These are phyloP conservation scores for Homalodisca vitripennis DNA, from an alignment of 1,140 invertebrate genomes.

Conservation along the genomic window DNA sequence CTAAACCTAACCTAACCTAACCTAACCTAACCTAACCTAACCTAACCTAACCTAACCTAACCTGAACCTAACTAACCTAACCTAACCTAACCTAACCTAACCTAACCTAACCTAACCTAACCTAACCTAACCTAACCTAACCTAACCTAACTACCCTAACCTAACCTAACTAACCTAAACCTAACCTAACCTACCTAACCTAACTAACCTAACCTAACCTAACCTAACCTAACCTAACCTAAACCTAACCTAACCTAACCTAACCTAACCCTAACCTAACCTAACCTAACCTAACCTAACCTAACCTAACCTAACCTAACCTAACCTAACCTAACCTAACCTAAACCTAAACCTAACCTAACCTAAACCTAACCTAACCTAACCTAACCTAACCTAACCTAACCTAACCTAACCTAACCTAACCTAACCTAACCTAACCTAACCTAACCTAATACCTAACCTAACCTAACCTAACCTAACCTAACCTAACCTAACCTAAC, in stretches of 20 bases:
- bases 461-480: slow-evolving; percentile 47
- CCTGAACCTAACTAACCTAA: neutral
- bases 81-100: neutral
- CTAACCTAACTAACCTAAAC: slow-evolving; percentile 34
- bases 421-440: slow-evolving; percentile 41
- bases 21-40: slow-evolving; percentile 12
- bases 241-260: slow-evolving; percentile 38
- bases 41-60: slow-evolving; percentile 5
- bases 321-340: slow-evolving; percentile 18
- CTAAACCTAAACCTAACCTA: neutral
- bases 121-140: neutral
- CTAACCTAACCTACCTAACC: slow-evolving; percentile 34
- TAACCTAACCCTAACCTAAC: slow-evolving; percentile 39
- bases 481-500: slow-evolving; percentile 44
- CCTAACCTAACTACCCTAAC: slow-evolving; percentile 24
- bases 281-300: neutral
- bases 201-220: slow-evolving; percentile 40
- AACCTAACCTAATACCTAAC: slow-evolving; percentile 42
- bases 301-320: neutral
- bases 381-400: slow-evolving; percentile 34
- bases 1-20: neutral
- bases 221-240: slow-evolving; percentile 39
- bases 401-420: slow-evolving; percentile 33
- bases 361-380: slow-evolving; percentile 39
- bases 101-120: neutral